A percentile compares a stretch with the other conserved stretches of the same genome.
phyloP scores from a whole-genome alignment of 1,140 invertebrate species.

The Thaumetopoea pityocampa region DNA sequence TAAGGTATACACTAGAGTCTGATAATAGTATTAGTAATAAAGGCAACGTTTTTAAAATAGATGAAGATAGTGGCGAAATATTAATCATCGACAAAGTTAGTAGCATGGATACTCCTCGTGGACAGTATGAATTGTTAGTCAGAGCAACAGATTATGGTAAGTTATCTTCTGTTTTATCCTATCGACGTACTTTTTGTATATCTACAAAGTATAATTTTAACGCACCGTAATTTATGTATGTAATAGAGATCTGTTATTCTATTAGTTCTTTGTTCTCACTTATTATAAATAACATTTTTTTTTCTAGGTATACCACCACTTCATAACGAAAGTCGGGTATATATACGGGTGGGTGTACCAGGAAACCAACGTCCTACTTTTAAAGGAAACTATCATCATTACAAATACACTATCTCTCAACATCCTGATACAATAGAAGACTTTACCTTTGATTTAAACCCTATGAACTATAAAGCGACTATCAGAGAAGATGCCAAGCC shows the following conservation, averaged over 20 bases:
- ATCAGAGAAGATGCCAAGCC: constrained; percentile 83
- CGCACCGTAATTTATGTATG: not conserved
- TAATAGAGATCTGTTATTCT: not conserved
- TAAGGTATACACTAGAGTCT: constrained; percentile 81
- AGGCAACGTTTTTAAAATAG: constrained; percentile 77
- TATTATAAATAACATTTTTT: not conserved
- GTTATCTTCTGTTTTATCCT: too few species aligned
- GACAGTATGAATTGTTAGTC: constrained; percentile 83
- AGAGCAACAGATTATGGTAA: constrained; percentile 84
- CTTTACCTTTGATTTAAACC: constrained; percentile 72
- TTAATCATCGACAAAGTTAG: constrained; percentile 78
- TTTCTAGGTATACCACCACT: constrained; percentile 77
- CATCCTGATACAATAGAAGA: constrained; percentile 50
- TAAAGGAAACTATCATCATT: constrained; percentile 81
- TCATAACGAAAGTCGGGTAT: constrained; percentile 79
- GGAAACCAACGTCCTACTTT: constrained; percentile 87
- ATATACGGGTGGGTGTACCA: constrained; percentile 84
- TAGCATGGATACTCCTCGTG: constrained; percentile 83
- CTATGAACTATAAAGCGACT: constrained; percentile 81
- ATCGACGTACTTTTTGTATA: too few species aligned
- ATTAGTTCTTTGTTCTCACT: too few species aligned
- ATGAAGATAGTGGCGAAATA: constrained; percentile 83
- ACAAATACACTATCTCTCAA: constrained; percentile 53
- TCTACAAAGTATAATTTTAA: too few species aligned
- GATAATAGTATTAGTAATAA: constrained; percentile 81